Base-by-base conservation (phyloP, 2,797 vertebrate genomes). In the Melanotaenia maccullochi region DNA sequence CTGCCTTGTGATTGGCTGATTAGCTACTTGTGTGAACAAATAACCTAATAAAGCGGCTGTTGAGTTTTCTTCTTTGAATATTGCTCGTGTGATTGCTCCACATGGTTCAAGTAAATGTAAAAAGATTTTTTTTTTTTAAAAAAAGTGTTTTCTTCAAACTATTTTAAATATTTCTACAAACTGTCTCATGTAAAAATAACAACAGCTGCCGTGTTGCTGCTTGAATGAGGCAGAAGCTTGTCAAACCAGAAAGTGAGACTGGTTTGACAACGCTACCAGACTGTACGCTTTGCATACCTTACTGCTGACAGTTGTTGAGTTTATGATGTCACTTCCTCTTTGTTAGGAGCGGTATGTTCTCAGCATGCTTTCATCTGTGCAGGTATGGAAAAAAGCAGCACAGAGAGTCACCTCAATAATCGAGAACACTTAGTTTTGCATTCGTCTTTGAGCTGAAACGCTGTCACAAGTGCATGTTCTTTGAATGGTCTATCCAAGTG, bases 291-390 rank as follows among this genome's bases (percentile, higher is more conserved):
- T 78, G 71, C 71, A 62, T 68, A 72, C 49, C 71, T 14, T 4
- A 4, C n/a, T 0, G 55, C 58, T 52, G 65, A 18, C 14, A n/a
- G n/a, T n/a, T 74, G 51, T 67, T 18, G 51, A 56, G 63, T 77
- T 65, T 20, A 0, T 69, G 83, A 85, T 67, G 83, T 84, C 78
- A 85, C 67, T 71, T 84, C 74, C 72, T 62, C 54, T 71, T 0
- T 79, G 35, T 54, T 13, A 25, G 68, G 57, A 40, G 60, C 1
- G 0, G 35, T 3, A 13, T 32, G 65, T 28, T 55, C 38, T 60
- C 8, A 44, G 33, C 47, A 25, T 13, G 0, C 52, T 64, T 40
- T 42, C 4, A 56, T 55, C 58, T 61, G 60, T 5, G 2, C n/a
- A 25, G 14, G 20, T 18, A 38, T 60, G 59, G 54, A 54, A 32